Evolutionary conservation across 1,140 invertebrate species (phyloP).

Genomic region (Leguminivora glycinivorella): DNA sequence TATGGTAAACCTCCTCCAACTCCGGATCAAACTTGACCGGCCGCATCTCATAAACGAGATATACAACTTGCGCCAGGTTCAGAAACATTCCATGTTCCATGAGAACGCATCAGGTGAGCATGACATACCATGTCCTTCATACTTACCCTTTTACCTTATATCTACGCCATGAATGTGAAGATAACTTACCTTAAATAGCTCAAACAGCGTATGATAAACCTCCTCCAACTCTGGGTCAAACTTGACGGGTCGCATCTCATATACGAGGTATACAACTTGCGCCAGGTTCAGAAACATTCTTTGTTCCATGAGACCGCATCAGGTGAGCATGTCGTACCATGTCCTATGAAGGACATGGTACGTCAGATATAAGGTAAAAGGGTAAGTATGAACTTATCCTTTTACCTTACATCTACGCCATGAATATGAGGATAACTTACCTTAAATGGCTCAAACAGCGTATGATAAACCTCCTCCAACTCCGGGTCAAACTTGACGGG

Average conservation of each 20-base stretch:
- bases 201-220: conserved; percentile 89
- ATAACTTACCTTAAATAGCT: conserved; percentile 88
- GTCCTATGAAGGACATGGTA: too few species aligned
- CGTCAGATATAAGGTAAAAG: too few species aligned
- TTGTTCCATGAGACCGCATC: conserved; percentile 95
- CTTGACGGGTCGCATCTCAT: conserved; percentile 90
- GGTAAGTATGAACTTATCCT: too few species aligned
- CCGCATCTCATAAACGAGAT: conserved; percentile 90
- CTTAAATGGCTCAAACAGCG: conserved; percentile 91
- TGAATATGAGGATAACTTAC: conserved; percentile 68
- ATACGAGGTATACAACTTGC: conserved; percentile 90
- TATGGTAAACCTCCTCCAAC: conserved; percentile 90
- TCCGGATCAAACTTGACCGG: conserved; percentile 92
- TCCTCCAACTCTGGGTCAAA: conserved; percentile 92
- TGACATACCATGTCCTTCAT: conserved; percentile 94
- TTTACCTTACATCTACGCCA: too few species aligned
- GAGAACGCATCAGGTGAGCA: conserved; percentile 93
- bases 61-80: conserved; percentile 90
- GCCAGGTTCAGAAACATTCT: conserved; percentile 89
- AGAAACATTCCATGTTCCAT: conserved; percentile 93
- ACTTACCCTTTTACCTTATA: too few species aligned
- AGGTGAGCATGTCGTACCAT: conserved; percentile 93
- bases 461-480: conserved; percentile 91
- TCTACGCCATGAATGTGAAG: too few species aligned
- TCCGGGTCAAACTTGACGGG: conserved; percentile 92